phyloP scores from a whole-genome alignment of 2,797 vertebrate genomes.

The Hydrocynus forskahlii region DNA sequence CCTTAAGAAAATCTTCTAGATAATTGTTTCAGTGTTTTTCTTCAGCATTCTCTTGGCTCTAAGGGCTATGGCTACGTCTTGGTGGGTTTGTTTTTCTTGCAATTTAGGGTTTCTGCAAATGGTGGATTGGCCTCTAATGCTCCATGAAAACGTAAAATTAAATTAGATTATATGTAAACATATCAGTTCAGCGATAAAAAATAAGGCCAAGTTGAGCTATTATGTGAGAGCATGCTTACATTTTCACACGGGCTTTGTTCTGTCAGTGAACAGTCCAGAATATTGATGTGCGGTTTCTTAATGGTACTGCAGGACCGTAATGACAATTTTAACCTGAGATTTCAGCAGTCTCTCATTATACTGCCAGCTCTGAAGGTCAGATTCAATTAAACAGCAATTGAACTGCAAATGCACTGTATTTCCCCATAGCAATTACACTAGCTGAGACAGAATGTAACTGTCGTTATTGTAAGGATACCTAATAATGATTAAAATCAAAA shows the following conservation, averaged over 20 bases:
- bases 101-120: constrained; percentile 66
- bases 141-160: constrained; percentile 61
- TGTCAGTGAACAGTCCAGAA: constrained; percentile 18
- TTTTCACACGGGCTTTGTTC: constrained; percentile 30
- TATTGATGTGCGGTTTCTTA: constrained; percentile 39
- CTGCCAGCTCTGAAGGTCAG: constrained; percentile 18
- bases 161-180: constrained; percentile 67
- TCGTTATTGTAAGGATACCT: not conserved
- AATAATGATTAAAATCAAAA: not conserved
- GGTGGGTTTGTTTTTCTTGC: constrained; percentile 73
- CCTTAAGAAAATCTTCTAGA: constrained; percentile 56
- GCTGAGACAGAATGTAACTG: not conserved
- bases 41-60: constrained; percentile 67
- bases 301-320: constrained; percentile 19
- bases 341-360: constrained; percentile 23
- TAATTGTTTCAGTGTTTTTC: constrained; percentile 67
- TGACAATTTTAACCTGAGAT: constrained; percentile 23
- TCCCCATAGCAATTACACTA: constrained; percentile 5
- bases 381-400: constrained; percentile 27
- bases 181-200: constrained; percentile 28
- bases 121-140: constrained; percentile 68
- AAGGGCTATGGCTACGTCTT: constrained; percentile 62
- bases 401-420: constrained; percentile 11
- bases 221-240: constrained; percentile 23
- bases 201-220: constrained; percentile 33